Evolutionary conservation across 2,797 vertebrate species (phyloP), one percentile per base, ranked within the genome.

Genomic region (Sebastes paucispinis): DNA sequence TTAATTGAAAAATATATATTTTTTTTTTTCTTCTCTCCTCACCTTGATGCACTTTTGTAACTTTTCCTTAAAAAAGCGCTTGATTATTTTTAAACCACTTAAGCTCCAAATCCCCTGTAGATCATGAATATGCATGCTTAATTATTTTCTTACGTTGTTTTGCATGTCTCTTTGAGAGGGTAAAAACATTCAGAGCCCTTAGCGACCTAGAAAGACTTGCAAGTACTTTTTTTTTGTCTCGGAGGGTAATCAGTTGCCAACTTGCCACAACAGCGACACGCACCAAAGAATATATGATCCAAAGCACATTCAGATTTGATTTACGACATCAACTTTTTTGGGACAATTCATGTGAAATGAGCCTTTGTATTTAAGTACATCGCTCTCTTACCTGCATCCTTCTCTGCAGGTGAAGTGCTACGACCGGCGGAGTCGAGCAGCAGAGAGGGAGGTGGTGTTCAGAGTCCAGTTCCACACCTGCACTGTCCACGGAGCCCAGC

Each of bases 401-500:
- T 81, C 22, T 74, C 79, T 69, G 18, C 84, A 98, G 98, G 97
- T 98, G 87, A 98, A 97, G 83, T 98, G 97, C 88, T 98, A 97
- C 89, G 97, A 98, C 87, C 95, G 96, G 65, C 89, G 93, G 25
- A 92, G 95, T 76, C 92, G 87, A 47, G 86, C 93, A 22, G 87
- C 95, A 69, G 96, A 97, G 87, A 95, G 97, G 70, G 97, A 97
- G 69, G 96, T 96, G 9, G 93, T 98, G 65, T 98, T 98, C 91
- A 94, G 97, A 79, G 93, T 97, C 68, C 98, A 98, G 92, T 98
- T 98, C 88, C 97, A 98, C 93, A 98, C 98, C 0, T 98, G 97
- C 57, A 97, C 97, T 10, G 95, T 98, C 86, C 97, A 98, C 4
- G 96, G 96, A 72, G 89, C 96, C 64, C 97, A 96, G 89, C 96